These are phyloP conservation scores for Eurytoma californica DNA, from an alignment of 2,888 invertebrate species.

Conservation along the genomic window DNA sequence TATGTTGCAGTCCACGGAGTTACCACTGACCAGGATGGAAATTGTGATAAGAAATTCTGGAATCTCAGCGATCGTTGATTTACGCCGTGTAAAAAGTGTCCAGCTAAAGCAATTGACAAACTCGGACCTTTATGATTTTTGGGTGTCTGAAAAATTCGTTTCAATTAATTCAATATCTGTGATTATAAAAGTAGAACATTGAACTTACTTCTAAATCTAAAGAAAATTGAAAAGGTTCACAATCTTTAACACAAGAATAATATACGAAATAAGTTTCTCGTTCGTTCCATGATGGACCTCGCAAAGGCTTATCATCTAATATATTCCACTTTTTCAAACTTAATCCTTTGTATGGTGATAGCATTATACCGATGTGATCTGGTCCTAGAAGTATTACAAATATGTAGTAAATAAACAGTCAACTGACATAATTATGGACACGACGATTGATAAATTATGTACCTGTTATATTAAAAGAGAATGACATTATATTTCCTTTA, in stretches of 20 bases:
- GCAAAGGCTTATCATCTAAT: slow-evolving; percentile 77
- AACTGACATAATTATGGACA: not conserved
- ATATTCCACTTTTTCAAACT: slow-evolving; percentile 79
- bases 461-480: slow-evolving; percentile 77
- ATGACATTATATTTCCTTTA: slow-evolving; percentile 71
- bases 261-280: slow-evolving; percentile 82
- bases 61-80: slow-evolving; percentile 77
- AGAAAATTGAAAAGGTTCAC: slow-evolving; percentile 78
- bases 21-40: slow-evolving; percentile 82
- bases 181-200: not conserved
- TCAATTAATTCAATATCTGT: not conserved
- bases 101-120: slow-evolving; percentile 79
- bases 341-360: slow-evolving; percentile 79
- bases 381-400: slow-evolving; percentile 76
- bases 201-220: slow-evolving; percentile 79
- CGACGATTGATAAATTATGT: slow-evolving; percentile 53
- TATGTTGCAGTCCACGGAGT: slow-evolving; percentile 84
- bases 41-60: slow-evolving; percentile 77
- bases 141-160: slow-evolving; percentile 71
- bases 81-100: slow-evolving; percentile 79
- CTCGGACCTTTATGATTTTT: slow-evolving; percentile 71
- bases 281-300: slow-evolving; percentile 77
- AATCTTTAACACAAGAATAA: slow-evolving; percentile 80
- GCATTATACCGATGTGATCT: slow-evolving; percentile 81
- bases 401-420: too few species aligned